Evolutionary conservation across 37 sponge, comb jelly and placozoan genomes (phyloP), one percentile per base, ranked within the genome.

Genomic region (Spongilla lacustris): DNA sequence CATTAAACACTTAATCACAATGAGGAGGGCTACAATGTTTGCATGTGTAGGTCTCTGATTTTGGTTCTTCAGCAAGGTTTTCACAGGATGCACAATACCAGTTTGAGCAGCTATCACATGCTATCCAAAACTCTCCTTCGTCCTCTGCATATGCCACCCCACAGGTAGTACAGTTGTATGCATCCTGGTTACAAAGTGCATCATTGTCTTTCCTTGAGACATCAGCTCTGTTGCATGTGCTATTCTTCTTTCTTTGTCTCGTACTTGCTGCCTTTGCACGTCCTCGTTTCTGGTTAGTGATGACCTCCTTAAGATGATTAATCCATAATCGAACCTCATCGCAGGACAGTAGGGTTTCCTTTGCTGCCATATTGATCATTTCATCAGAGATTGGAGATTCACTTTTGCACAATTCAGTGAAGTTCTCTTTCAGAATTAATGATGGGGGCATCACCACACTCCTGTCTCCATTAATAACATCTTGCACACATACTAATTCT

Each of bases 181-280:
- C 80, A 27, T 79, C 36, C 19, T 77, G 58, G 58, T 58, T 41
- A 41, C 6, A 41, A 41, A 6, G 46, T 10, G 46, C 46, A 58
- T 6, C 58, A 10, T 58, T 58, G 11, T 58, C 58, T 17, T 58
- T 58, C 58, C 58, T 58, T 58, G 58, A 58, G 58, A 58, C 58
- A 17, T 58, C 58, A 58, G 58, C 58, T 58, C 58, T 58, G 58
- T 58, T 58, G 58, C 58, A 58, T 58, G 58, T 58, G 58, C 58
- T 58, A 58, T 58, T 58, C 41, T 37, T 76, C 66, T 73, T 83
- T 27, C 46, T 50, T 48, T 32, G 68, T 78, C 82, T 30, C 23
- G 88, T 88, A 31, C 1, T 37, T 75, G 90, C 85, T 49, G 90
- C 90, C 69, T 89, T 89, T 28, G 14, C 76, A 46, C 81, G 85